A percentile compares a stretch with the other conserved stretches of the same genome.
Conservation (phyloP, 92 coral and sea anemone species). For the Galaxea fascicularis region DNA sequence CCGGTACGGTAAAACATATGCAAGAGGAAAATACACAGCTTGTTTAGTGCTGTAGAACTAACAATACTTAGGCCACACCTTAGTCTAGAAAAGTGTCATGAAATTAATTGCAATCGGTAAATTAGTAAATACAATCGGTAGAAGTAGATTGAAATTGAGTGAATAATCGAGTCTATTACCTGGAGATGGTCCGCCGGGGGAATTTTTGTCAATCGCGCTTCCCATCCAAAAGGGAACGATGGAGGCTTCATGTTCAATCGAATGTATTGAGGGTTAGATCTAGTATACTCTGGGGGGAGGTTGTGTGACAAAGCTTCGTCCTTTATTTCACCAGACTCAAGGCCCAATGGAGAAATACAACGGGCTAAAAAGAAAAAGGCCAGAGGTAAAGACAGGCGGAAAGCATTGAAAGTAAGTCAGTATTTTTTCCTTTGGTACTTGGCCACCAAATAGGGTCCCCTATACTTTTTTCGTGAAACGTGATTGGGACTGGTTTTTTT, state of each 20-base stretch:
- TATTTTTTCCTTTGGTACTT: neutral
- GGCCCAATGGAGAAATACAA: conserved; percentile 81
- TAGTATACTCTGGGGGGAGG: neutral
- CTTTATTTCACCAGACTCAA: conserved; percentile 79
- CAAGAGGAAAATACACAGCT: too few relatives aligned
- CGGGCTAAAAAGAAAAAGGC: conserved; percentile 33
- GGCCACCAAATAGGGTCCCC: neutral
- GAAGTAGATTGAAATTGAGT: neutral
- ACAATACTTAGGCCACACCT: too few relatives aligned
- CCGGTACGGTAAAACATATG: too few relatives aligned
- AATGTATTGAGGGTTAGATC: conserved; percentile 38
- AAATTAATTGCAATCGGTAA: too few relatives aligned
- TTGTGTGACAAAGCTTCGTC: conserved; percentile 74
- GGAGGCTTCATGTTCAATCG: conserved; percentile 38
- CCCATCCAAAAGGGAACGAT: conserved; percentile 62
- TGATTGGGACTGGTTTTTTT: too few relatives aligned
- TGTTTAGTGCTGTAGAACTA: too few relatives aligned
- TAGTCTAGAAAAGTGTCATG: too few relatives aligned
- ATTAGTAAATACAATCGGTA: too few relatives aligned
- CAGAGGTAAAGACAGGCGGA: too few relatives aligned
- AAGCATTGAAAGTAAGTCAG: too few relatives aligned
- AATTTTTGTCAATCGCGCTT: conserved; percentile 8
- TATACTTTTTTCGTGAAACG: too few relatives aligned
- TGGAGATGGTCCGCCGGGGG: conserved; percentile 32
- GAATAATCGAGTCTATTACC: neutral